Evolutionary conservation across 2,888 invertebrate species (phyloP), one percentile per base, ranked within the genome.

Genomic region (Pachycephus smyrnensis): DNA sequence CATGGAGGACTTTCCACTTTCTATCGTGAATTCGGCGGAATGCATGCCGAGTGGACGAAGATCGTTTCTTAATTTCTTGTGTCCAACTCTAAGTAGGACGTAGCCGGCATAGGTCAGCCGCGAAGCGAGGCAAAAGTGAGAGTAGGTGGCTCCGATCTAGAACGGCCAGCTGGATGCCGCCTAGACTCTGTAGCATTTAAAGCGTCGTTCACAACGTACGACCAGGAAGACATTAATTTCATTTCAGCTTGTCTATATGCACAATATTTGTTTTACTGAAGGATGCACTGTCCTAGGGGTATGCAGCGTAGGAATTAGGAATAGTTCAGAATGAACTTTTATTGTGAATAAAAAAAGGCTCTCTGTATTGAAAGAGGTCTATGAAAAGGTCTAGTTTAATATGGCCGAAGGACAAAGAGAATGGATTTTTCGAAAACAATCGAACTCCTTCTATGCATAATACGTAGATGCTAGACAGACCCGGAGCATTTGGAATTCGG

Each of bases 91-190:
- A 88, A 86, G 83, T 88, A 81, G 88, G 88, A 85, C 86, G 83
- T 82, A 85, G 23, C 82, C 85, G 84, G 82, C 87, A 85, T 87
- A 86, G 88, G 87, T 86, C 87, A 85, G 84, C 82, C 85, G 84
- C 81, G 78, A 75, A 80, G 81, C 79, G 82, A 84, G 82, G 86
- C 86, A 86, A 86, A 87, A 87, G 84, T 85, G 86, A 87, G 86
- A 86, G 88, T 86, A 84, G 80, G 81, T 80, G 75, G 79, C 81
- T 81, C 79, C 76, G 80, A 86, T 84, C 84, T 85, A 84, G 84
- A 84, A 82, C 85, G 81, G 68, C 78, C 78, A 75, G 78, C 76
- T 78, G 78, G 78, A 68, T 78, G 75, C 76, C 68, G 73, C 74
- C 4, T 32, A 30, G 36, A 23, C 74, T n/a, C 23, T 31, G 11